Conservation (phyloP, 2,113 vertebrate species). For the Pelmatolapia mariae region DNA sequence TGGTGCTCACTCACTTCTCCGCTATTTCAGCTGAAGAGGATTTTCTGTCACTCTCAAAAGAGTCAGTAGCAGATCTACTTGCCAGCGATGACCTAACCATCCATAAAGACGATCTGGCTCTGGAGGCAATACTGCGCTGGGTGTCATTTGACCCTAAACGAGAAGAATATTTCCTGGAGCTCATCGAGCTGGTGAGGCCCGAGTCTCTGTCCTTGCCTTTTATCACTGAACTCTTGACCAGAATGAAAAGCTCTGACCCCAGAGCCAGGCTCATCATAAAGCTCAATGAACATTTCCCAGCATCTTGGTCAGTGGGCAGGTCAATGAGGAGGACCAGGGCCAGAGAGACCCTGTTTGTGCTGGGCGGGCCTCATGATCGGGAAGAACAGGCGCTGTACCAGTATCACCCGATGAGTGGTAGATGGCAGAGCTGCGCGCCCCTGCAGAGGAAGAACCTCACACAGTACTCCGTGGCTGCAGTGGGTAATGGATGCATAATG, state of each 20-base stretch:
- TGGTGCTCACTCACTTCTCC: constrained; percentile 79
- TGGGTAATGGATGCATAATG: constrained; percentile 74
- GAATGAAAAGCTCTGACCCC: constrained; percentile 62
- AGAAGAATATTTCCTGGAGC: constrained; percentile 77
- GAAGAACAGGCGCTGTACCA: constrained; percentile 79
- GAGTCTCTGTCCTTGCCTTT: constrained; percentile 78
- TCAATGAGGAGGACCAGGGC: constrained; percentile 55
- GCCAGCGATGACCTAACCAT: constrained; percentile 77
- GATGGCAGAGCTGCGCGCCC: constrained; percentile 78
- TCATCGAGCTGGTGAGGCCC: constrained; percentile 75
- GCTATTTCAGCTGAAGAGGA: constrained; percentile 73
- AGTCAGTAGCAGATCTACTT: constrained; percentile 71
- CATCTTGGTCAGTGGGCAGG: constrained; percentile 67
- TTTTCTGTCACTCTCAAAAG: constrained; percentile 75
- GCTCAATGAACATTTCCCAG: constrained; percentile 73
- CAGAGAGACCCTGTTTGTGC: constrained; percentile 77
- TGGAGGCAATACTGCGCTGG: constrained; percentile 81
- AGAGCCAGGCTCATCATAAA: constrained; percentile 72
- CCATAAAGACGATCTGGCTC: constrained; percentile 73
- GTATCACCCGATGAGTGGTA: constrained; percentile 77
- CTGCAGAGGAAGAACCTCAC: constrained; percentile 82
- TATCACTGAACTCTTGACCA: constrained; percentile 74
- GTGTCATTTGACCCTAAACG: constrained; percentile 68
- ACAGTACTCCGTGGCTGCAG: constrained; percentile 82
- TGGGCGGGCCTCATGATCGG: constrained; percentile 82